These are phyloP conservation scores for Sebastes paucispinis DNA, from an alignment of 2,797 vertebrate genomes.

Conservation along the genomic window DNA sequence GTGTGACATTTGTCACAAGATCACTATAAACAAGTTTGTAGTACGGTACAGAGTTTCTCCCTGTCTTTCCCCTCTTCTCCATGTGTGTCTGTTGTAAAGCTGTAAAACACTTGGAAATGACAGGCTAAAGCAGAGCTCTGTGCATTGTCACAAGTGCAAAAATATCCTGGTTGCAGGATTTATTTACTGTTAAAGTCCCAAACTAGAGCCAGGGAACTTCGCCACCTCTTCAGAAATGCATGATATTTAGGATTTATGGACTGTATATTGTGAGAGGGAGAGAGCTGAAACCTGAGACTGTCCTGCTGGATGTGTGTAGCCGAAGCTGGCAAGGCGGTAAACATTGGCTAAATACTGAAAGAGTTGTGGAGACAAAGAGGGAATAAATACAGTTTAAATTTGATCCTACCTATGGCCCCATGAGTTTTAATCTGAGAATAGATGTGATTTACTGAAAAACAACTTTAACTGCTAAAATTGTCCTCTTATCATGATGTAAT, in stretches of 20 bases:
- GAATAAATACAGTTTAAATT: slow-evolving; percentile 1
- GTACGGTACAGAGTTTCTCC: too few species aligned
- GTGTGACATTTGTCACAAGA: too few species aligned
- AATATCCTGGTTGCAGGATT: slow-evolving; percentile 31
- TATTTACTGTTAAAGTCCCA: slow-evolving; percentile 42
- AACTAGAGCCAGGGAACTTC: slow-evolving; percentile 19
- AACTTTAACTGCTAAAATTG: background rate
- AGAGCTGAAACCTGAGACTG: slow-evolving; percentile 49
- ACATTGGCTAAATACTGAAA: background rate
- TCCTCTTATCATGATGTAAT: background rate
- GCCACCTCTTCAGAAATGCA: slow-evolving; percentile 33
- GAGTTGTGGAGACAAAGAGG: background rate
- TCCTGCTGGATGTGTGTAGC: slow-evolving; percentile 15
- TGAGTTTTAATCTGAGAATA: background rate
- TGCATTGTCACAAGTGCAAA: slow-evolving; percentile 29
- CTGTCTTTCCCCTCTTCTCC: too few species aligned
- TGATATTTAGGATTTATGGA: slow-evolving; percentile 53
- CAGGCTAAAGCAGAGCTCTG: slow-evolving; percentile 30
- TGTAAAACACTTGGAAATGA: slow-evolving; percentile 66
- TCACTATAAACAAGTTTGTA: too few species aligned
- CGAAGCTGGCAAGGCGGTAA: background rate
- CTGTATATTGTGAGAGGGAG: slow-evolving; percentile 46
- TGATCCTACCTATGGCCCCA: background rate
- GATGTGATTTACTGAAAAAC: background rate
- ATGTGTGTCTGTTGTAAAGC: background rate